A percentile compares a stretch with the other conserved stretches of the same genome.
phyloP scores from a whole-genome alignment of 23 tunicate genomes.

The Halocynthia roretzi region DNA sequence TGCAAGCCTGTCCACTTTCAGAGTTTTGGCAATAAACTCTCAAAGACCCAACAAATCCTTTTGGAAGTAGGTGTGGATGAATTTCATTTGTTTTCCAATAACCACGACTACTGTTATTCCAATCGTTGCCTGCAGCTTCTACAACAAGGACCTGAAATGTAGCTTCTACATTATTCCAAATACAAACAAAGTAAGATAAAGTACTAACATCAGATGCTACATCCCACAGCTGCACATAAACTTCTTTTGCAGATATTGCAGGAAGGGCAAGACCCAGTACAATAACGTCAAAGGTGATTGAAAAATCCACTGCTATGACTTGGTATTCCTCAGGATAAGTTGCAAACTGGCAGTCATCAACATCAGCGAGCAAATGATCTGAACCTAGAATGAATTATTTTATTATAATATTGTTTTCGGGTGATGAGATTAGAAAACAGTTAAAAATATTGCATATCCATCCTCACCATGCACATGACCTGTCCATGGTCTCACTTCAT shows the following conservation, averaged over 20 bases:
- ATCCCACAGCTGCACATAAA: conserved; percentile 15
- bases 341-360: background rate
- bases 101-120: background rate
- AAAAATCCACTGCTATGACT: conserved; percentile 17
- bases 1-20: background rate
- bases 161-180: no score
- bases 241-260: background rate
- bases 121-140: background rate
- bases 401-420: no score
- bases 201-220: conserved; percentile 13
- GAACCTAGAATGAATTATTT: background rate
- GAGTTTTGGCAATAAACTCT: background rate
- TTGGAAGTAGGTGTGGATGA: conserved; percentile 14
- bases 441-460: no score
- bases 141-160: background rate
- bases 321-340: background rate
- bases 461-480: no score
- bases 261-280: background rate
- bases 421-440: no score
- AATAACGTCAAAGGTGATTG: background rate
- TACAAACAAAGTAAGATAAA: background rate
- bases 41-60: conserved; percentile 21
- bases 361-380: background rate
- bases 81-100: background rate
- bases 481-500: background rate